A percentile compares a stretch with the other conserved stretches of the same genome.
phyloP scores from a whole-genome alignment of 2,888 invertebrate genomes.

The Eupithecia pulchellata region DNA sequence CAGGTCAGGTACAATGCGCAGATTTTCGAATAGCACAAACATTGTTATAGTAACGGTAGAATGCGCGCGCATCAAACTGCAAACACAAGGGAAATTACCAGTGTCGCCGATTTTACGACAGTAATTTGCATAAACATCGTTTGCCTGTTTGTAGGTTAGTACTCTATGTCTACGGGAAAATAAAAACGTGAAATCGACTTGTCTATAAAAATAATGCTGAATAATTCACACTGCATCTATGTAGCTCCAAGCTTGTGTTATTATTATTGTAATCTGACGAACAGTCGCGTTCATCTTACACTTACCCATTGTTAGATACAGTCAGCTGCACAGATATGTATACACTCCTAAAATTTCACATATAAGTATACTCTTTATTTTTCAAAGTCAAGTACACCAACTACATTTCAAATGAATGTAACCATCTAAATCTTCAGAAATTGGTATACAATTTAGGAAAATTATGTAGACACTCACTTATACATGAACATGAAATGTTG shows the following conservation, averaged over 20 bases:
- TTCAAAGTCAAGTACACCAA: too few species aligned
- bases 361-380: too few species aligned
- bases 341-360: too few species aligned
- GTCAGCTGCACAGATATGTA: too few species aligned
- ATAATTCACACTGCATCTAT: background rate
- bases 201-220: background rate
- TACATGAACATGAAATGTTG: too few species aligned
- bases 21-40: constrained; percentile 44
- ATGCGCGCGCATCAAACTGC: constrained; percentile 36
- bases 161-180: background rate
- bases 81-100: constrained; percentile 41
- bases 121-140: constrained; percentile 47
- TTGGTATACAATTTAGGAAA: too few species aligned
- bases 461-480: too few species aligned
- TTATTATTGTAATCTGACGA: too few species aligned
- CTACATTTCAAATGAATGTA: too few species aligned
- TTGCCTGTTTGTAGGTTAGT: constrained; percentile 11
- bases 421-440: too few species aligned
- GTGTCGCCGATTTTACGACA: constrained; percentile 43
- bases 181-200: background rate
- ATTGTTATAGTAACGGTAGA: constrained; percentile 34
- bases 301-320: too few species aligned
- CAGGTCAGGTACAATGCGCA: constrained; percentile 61
- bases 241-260: background rate
- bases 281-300: too few species aligned